A percentile compares a stretch with the other conserved stretches of the same genome.
These are phyloP conservation scores for Episyrphus balteatus DNA, from an alignment of 1,140 invertebrate species.

Conservation along the genomic window DNA sequence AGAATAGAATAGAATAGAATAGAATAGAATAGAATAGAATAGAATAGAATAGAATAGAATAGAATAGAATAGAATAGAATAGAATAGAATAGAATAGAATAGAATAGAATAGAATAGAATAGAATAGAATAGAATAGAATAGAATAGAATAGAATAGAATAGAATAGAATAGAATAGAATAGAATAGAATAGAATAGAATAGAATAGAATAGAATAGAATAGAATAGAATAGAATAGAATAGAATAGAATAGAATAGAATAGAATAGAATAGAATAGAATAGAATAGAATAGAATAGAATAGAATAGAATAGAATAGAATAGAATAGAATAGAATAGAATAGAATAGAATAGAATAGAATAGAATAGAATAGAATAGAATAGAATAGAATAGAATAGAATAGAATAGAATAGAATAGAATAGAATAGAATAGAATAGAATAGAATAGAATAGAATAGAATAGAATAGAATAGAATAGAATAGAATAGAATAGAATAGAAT, in stretches of 20 bases:
- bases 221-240: not conserved
- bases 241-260: conserved; percentile 1
- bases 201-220: conserved; percentile 1
- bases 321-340: conserved; percentile 5
- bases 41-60: too few species aligned
- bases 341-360: conserved; percentile 6
- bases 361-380: conserved; percentile 3
- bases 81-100: too few species aligned
- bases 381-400: conserved; percentile 1
- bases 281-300: not conserved
- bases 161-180: too few species aligned
- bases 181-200: conserved; percentile 5
- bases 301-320: conserved; percentile 1
- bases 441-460: not conserved
- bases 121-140: too few species aligned
- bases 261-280: not conserved
- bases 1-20: too few species aligned
- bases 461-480: not conserved
- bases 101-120: too few species aligned
- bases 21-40: too few species aligned
- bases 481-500: too few species aligned
- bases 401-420: not conserved
- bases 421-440: conserved; percentile 2
- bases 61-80: too few species aligned
- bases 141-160: too few species aligned